Percentiles rank a stretch among this genome's conserved stretches.
Conservation (phyloP, 2,797 vertebrate species). For the Sebastes jordani region DNA sequence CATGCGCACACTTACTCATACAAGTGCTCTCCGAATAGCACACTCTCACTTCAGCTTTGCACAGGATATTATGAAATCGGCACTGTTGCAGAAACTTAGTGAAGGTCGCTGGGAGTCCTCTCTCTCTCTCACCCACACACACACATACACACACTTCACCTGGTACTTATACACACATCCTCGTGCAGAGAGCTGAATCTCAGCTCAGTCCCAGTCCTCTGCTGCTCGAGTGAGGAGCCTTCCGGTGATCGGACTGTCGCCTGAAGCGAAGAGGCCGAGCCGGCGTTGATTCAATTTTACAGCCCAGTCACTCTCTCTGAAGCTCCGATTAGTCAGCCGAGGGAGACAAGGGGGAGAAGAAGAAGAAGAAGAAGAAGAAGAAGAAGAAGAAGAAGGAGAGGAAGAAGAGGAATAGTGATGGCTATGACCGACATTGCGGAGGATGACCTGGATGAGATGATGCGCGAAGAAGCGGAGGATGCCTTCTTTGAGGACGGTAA, state of each 20-base stretch:
- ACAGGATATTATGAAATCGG: conserved; percentile 84
- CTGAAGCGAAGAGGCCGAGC: conserved; percentile 61
- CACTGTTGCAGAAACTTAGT: conserved; percentile 75
- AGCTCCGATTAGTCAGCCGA: conserved; percentile 36
- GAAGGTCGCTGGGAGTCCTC: conserved; percentile 70
- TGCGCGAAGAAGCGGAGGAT: conserved; percentile 83
- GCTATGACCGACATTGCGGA: conserved; percentile 71
- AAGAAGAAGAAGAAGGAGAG: conserved; percentile 3
- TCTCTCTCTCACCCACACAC: conserved; percentile 49
- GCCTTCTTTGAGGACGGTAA: conserved; percentile 82
- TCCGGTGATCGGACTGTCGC: conserved; percentile 58
- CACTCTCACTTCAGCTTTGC: conserved; percentile 74
- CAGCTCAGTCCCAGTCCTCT: conserved; percentile 54
- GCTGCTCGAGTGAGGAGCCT: conserved; percentile 56
- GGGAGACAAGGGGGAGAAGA: conserved; percentile 16
- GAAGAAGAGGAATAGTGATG: conserved; percentile 63
- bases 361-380: not conserved
- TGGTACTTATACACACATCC: conserved; percentile 41
- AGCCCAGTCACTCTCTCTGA: conserved; percentile 45
- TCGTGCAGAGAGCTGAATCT: conserved; percentile 61
- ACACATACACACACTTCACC: conserved; percentile 40
- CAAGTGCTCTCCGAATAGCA: conserved; percentile 69
- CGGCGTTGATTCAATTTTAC: conserved; percentile 58
- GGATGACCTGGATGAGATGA: conserved; percentile 77
- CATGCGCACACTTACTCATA: conserved; percentile 60